Conservation (phyloP, 2,113 vertebrate genomes). For the Trogon melanurus region DNA sequence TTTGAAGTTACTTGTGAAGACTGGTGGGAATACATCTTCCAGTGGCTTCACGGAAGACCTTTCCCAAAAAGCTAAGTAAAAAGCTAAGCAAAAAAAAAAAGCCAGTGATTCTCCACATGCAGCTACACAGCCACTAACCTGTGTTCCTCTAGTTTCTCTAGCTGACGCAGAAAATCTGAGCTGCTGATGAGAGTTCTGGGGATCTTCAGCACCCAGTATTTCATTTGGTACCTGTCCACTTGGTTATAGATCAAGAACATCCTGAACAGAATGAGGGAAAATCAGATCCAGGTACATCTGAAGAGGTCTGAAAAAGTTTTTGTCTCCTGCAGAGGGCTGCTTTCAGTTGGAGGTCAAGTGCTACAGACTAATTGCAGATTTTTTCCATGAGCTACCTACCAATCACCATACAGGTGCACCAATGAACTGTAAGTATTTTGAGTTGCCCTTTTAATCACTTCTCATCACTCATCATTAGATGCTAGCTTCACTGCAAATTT, state of each 20-base stretch:
- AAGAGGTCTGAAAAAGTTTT: not conserved
- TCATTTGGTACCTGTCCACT: not conserved
- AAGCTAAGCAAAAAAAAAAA: not conserved
- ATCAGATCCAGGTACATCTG: not conserved
- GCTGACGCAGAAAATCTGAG: not conserved
- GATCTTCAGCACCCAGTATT: not conserved
- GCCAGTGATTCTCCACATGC: not conserved
- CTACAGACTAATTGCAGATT: not conserved
- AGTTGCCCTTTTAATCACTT: constrained; percentile 51
- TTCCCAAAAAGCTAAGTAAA: not conserved
- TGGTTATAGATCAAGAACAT: not conserved
- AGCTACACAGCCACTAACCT: not conserved
- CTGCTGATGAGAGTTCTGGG: not conserved
- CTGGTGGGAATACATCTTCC: not conserved
- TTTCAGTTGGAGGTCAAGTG: not conserved
- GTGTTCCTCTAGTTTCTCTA: not conserved
- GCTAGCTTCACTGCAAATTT: constrained; percentile 8
- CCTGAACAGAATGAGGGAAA: not conserved
- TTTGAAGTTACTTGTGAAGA: not conserved
- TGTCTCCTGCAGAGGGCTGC: not conserved
- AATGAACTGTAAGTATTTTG: constrained; percentile 12
- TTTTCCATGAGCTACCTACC: constrained; percentile 10
- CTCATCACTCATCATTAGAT: constrained; percentile 30
- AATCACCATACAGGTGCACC: not conserved
- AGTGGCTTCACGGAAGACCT: not conserved